A percentile compares a stretch with the other conserved stretches of the same genome.
Evolutionary conservation across 92 coral and sea anemone genomes (phyloP).

Genomic region (Galaxea fascicularis): DNA sequence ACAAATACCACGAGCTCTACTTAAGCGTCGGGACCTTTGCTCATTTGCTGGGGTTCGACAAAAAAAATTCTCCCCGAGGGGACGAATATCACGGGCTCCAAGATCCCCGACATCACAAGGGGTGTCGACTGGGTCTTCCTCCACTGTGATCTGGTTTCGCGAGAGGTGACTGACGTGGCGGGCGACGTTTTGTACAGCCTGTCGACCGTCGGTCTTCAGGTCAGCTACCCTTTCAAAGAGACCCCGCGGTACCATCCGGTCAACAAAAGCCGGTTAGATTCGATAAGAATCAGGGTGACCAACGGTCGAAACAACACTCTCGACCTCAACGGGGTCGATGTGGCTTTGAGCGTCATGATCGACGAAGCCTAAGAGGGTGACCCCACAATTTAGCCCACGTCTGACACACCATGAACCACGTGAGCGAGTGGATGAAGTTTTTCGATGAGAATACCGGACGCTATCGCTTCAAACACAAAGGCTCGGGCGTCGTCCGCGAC

Average conservation of each 20-base stretch:
- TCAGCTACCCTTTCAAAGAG: neutral
- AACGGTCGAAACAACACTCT: neutral
- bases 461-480: neutral
- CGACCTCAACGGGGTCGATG: neutral
- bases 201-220: neutral
- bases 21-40: too few relatives aligned
- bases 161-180: neutral
- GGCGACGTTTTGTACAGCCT: neutral
- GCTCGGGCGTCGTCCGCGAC: neutral
- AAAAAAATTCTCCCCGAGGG: too few relatives aligned
- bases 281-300: neutral
- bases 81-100: too few relatives aligned
- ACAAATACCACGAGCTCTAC: too few relatives aligned
- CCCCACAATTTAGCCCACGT: neutral
- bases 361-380: neutral
- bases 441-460: neutral
- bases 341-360: neutral
- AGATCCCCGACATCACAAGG: too few relatives aligned
- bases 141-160: neutral
- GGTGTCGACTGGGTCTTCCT: too few relatives aligned
- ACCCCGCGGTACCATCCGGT: neutral
- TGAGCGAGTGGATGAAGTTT: neutral
- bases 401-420: neutral
- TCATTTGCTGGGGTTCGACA: too few relatives aligned
- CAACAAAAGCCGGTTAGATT: neutral